Evolutionary conservation across 2,888 invertebrate species (phyloP), one percentile per base, ranked within the genome.

Genomic region (Cephus sareptanus): DNA sequence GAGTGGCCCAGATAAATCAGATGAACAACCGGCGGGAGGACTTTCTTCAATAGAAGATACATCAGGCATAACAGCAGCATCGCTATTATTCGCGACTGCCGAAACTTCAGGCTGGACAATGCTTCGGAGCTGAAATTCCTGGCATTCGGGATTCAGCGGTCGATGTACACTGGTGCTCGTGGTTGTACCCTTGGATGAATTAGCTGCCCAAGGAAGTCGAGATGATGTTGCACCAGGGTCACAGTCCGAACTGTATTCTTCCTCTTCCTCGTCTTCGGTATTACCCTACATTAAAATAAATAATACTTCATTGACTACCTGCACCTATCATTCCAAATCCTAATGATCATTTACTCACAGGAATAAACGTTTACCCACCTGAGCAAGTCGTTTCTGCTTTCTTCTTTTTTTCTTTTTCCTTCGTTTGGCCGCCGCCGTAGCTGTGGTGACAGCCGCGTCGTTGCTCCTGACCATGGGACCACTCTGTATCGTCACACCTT

Each of bases 401-500:
- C 88, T 90, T 84, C 88, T 89, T 87, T 88, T 91, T 87, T 91
- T 91, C 88, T 87, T 90, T 81, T 85, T 89, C 84, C 90, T 87
- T 81, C 89, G 90, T 83, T 87, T 85, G 80, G 84, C 89, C 73
- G 86, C 82, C 75, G 83, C 80, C 77, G 83, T 82, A 77, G 84
- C 83, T 78, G 86, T 81, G 15, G 78, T 80, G 79, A 81, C 80
- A 76, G 85, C 78, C 76, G 84, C 80, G 78, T 89, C 87, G 81
- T 81, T 87, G 80, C 85, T 88, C 85, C 90, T 89, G 83, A 90
- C 86, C 87, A 90, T 90, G 73, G 90, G 87, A 30, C 89, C 90
- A 79, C 88, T 85, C 87, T 90, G 91, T 83, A 92, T 88, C 82
- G 91, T 91, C 81, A 91, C 88, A 85, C 91, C 92, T 92, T 88